These are phyloP conservation scores for Vicugna pacos DNA, from an alignment of 2,113 vertebrate genomes.

Conservation along the genomic window DNA sequence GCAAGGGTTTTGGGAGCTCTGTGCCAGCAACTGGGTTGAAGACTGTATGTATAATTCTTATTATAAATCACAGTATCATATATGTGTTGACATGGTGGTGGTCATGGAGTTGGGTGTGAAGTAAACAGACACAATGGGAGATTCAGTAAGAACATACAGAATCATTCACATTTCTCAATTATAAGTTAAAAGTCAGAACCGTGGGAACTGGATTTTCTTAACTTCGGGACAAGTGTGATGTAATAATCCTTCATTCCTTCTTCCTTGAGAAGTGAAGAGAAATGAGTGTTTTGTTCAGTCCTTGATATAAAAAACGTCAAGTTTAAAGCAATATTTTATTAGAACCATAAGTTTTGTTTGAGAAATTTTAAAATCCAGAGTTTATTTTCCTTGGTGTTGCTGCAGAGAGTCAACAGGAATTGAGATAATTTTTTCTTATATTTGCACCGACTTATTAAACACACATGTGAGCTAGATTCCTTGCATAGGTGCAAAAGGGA, in stretches of 20 bases:
- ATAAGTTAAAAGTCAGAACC: constrained; percentile 77
- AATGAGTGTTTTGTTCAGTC: constrained; percentile 70
- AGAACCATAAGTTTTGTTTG: constrained; percentile 86
- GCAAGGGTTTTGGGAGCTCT: neutral
- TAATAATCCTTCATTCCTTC: constrained; percentile 81
- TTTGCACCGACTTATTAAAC: constrained; percentile 87
- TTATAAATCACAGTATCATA: neutral
- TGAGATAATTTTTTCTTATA: constrained; percentile 80
- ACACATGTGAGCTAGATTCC: constrained; percentile 85
- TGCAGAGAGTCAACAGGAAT: constrained; percentile 87
- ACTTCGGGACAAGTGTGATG: constrained; percentile 82
- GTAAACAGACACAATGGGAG: constrained; percentile 46
- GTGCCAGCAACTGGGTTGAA: neutral
- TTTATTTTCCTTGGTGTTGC: constrained; percentile 89
- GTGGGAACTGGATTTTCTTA: constrained; percentile 77
- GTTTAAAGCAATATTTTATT: constrained; percentile 87
- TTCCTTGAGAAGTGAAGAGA: constrained; percentile 79
- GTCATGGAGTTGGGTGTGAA: neutral
- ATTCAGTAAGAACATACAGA: constrained; percentile 53
- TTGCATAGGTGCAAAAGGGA: constrained; percentile 85
- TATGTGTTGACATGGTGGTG: constrained; percentile 15
- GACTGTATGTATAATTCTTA: neutral
- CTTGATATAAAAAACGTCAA: constrained; percentile 71
- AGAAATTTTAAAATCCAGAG: constrained; percentile 87
- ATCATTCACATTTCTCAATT: constrained; percentile 56